Percentiles rank a stretch among this genome's conserved stretches.
Conservation (phyloP, 2,113 vertebrate genomes). For the Cacatua alba region DNA sequence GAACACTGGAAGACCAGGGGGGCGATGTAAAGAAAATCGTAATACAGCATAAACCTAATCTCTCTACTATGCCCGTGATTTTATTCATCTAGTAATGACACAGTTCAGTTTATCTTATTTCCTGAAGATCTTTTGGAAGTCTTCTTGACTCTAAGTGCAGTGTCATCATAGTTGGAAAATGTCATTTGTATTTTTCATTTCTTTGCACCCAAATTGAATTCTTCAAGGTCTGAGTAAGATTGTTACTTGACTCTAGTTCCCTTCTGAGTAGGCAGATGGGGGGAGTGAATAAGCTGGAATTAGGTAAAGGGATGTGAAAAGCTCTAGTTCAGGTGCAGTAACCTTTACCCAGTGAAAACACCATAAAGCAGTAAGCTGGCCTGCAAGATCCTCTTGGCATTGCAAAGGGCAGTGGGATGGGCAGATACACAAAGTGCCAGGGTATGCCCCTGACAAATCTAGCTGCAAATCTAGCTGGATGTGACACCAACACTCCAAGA, state of each 20-base stretch:
- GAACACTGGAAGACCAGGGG: background rate
- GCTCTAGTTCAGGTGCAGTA: background rate
- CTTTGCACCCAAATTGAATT: background rate
- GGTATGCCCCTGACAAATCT: background rate
- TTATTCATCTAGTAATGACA: background rate
- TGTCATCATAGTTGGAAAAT: background rate
- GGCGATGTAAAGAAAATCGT: rapidly evolving
- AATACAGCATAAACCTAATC: background rate
- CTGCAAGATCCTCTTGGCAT: background rate
- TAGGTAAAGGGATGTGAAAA: background rate
- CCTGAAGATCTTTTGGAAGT: background rate
- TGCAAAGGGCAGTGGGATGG: background rate
- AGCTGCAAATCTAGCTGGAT: background rate
- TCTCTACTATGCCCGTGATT: background rate
- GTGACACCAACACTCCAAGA: background rate
- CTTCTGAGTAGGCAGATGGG: background rate
- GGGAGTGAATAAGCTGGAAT: background rate
- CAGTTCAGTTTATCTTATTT: background rate
- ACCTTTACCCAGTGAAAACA: background rate
- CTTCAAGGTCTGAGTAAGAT: background rate
- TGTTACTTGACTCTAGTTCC: background rate
- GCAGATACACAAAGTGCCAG: background rate
- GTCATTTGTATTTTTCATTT: background rate
- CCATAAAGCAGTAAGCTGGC: background rate
- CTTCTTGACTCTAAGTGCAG: background rate